Percentiles rank a stretch among this genome's conserved stretches.
Evolutionary conservation across 1,140 invertebrate genomes (phyloP).

Genomic region (Bombus superbus): DNA sequence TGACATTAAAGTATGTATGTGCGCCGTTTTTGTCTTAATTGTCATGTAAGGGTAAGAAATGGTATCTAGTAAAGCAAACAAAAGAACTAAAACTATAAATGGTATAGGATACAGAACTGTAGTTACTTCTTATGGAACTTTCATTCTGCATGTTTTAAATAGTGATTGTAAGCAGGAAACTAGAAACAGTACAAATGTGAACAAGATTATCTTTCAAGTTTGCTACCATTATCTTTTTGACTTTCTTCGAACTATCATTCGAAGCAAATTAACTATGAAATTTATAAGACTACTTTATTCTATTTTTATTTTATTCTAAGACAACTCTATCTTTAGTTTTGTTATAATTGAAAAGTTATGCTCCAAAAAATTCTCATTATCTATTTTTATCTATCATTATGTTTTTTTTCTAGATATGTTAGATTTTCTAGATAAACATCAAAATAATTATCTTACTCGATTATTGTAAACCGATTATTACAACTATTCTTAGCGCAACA

Average conservation of each 20-base stretch:
- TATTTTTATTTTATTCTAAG: too few relatives aligned
- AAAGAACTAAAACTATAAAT: neutral
- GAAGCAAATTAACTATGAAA: neutral
- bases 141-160: neutral
- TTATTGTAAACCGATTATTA: neutral
- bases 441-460: neutral
- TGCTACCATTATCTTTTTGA: neutral
- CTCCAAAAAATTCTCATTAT: too few relatives aligned
- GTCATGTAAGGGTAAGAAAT: neutral
- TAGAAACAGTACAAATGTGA: neutral
- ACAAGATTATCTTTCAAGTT: neutral
- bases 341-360: too few relatives aligned
- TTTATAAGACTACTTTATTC: too few relatives aligned
- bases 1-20: neutral
- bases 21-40: neutral
- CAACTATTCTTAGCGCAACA: neutral
- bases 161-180: neutral
- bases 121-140: slow-evolving; percentile 1
- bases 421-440: too few relatives aligned
- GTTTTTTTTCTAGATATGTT: too few relatives aligned
- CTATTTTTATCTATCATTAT: too few relatives aligned
- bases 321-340: too few relatives aligned
- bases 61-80: neutral
- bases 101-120: neutral
- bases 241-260: neutral